Conservation (phyloP, 2,888 invertebrate genomes). For the Drosophila infuscata region DNA sequence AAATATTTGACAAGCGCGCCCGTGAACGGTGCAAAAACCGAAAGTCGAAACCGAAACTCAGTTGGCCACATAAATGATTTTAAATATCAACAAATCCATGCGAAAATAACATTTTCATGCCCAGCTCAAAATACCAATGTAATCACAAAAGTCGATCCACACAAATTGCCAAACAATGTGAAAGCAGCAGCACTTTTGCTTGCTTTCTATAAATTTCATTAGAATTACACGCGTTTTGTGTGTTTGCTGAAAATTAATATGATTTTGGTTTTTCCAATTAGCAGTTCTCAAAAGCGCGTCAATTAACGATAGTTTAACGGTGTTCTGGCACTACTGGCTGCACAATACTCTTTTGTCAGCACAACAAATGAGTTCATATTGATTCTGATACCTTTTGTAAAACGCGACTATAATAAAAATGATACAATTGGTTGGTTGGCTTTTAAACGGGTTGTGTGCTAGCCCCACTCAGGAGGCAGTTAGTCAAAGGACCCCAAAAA, state of each 20-base stretch:
- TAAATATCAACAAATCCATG: conserved; percentile 71
- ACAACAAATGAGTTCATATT: background rate
- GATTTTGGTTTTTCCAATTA: conserved; percentile 66
- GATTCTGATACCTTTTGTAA: background rate
- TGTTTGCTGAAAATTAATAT: conserved; percentile 32
- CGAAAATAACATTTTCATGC: conserved; percentile 48
- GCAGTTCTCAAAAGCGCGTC: conserved; percentile 37
- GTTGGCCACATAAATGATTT: conserved; percentile 76
- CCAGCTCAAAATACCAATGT: conserved; percentile 44
- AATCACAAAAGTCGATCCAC: conserved; percentile 47
- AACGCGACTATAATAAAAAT: background rate
- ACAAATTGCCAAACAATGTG: conserved; percentile 24
- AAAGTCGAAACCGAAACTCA: conserved; percentile 56
- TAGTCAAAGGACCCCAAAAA: conserved; percentile 32
- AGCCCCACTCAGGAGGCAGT: conserved; percentile 14
- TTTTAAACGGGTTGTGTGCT: conserved; percentile 4
- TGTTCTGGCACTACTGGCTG: background rate
- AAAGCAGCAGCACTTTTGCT: conserved; percentile 6
- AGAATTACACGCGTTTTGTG: conserved; percentile 8
- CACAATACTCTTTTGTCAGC: background rate
- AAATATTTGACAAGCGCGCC: conserved; percentile 71
- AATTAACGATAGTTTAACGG: conserved; percentile 20
- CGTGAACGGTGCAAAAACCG: conserved; percentile 28
- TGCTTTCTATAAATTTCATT: conserved; percentile 29
- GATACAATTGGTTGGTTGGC: conserved; percentile 9